These are phyloP conservation scores for Euwallacea fornicatus DNA, from an alignment of 1,140 invertebrate species.

Conservation along the genomic window DNA sequence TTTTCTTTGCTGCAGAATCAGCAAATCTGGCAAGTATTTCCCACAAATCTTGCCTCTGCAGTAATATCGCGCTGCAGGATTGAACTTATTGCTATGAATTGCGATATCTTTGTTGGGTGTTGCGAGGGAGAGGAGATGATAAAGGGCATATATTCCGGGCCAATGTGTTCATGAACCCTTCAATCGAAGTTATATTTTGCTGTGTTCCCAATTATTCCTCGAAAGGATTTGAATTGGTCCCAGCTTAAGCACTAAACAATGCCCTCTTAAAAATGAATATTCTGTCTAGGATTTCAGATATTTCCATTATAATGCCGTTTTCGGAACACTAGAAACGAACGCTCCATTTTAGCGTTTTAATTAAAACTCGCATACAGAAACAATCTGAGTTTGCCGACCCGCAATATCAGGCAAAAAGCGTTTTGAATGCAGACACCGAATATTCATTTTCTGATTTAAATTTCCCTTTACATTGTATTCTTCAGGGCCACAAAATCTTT, in stretches of 20 bases:
- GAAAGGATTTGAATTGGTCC: neutral
- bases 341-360: conserved; percentile 14
- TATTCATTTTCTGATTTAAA: too few species aligned
- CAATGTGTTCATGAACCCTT: neutral
- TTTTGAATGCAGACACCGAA: too few species aligned
- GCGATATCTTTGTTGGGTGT: neutral
- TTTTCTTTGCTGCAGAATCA: neutral
- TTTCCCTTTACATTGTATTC: neutral
- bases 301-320: neutral
- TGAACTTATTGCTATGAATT: conserved; percentile 10
- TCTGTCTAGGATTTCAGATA: neutral
- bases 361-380: conserved; percentile 16
- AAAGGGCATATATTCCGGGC: neutral
- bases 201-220: neutral
- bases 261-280: neutral
- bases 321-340: neutral
- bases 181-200: neutral
- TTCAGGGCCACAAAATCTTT: neutral
- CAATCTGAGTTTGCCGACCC: conserved; percentile 14
- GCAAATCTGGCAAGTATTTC: neutral
- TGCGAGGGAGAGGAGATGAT: neutral
- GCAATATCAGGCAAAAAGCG: too few species aligned
- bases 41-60: conserved; percentile 9
- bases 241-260: neutral
- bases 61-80: conserved; percentile 21